phyloP scores from a whole-genome alignment of 2,797 vertebrate genomes.

The Amphiprion clarkii region DNA sequence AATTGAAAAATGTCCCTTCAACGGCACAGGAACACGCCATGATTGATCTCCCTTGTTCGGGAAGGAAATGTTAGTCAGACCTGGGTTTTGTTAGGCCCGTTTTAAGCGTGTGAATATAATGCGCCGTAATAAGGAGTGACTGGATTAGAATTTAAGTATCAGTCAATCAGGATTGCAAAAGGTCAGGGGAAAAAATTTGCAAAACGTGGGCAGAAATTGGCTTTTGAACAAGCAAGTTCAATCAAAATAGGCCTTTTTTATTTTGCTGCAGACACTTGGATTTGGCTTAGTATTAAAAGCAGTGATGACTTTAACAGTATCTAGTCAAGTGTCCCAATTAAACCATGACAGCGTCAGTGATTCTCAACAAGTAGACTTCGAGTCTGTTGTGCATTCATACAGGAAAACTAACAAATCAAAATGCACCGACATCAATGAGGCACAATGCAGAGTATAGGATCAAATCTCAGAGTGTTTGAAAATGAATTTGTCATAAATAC shows the following conservation, averaged over 20 bases:
- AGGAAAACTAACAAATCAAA: too few species aligned
- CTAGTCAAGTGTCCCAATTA: too few species aligned
- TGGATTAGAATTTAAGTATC: conserved; percentile 81
- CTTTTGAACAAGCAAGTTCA: conserved; percentile 10
- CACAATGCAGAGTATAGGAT: too few species aligned
- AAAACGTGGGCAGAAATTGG: conserved; percentile 20
- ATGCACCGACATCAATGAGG: too few species aligned
- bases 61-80: conserved; percentile 88
- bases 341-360: not conserved
- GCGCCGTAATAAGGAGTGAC: conserved; percentile 77
- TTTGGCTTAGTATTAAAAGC: not conserved
- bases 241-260: not conserved
- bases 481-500: too few species aligned
- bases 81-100: conserved; percentile 67
- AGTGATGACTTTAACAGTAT: not conserved
- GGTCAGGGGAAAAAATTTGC: conserved; percentile 79
- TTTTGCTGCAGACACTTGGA: not conserved
- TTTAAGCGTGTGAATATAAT: conserved; percentile 75
- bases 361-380: not conserved
- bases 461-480: too few species aligned
- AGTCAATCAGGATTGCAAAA: conserved; percentile 83
- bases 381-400: not conserved
- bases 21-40: conserved; percentile 83
- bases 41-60: conserved; percentile 93
- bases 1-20: conserved; percentile 96